phyloP scores from a whole-genome alignment of 2,797 vertebrate species.

The Hippopotamyrus pictus region DNA sequence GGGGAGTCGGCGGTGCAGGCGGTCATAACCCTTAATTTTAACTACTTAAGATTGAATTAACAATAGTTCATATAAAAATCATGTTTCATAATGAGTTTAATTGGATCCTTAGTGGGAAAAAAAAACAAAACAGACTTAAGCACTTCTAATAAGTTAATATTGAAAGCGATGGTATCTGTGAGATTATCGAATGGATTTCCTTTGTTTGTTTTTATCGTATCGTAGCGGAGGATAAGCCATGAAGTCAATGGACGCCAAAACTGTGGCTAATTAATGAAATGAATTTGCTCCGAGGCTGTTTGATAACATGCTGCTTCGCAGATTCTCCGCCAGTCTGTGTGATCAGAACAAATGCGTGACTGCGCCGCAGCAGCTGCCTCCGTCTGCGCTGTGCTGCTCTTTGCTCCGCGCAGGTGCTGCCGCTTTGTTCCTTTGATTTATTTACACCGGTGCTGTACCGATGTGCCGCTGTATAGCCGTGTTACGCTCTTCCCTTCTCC shows the following conservation, averaged over 20 bases:
- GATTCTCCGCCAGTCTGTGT: neutral
- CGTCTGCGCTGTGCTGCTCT: neutral
- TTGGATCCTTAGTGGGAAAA: neutral
- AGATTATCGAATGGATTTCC: neutral
- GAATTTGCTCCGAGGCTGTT: neutral
- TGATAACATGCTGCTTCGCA: neutral
- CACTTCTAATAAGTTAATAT: neutral
- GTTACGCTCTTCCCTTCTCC: neutral
- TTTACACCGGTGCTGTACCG: neutral
- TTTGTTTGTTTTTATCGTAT: neutral
- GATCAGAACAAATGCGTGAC: neutral
- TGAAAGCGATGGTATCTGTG: neutral
- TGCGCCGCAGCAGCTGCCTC: neutral
- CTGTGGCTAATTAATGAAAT: neutral
- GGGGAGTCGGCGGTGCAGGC: neutral
- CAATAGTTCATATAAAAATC: neutral
- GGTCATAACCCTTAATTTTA: neutral
- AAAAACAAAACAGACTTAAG: neutral
- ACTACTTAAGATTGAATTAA: neutral
- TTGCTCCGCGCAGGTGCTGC: neutral
- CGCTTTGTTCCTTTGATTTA: neutral
- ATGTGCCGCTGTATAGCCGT: neutral
- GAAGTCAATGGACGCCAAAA: neutral
- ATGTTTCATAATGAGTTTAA: neutral
- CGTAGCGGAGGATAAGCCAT: neutral